Evolutionary conservation across 2,113 vertebrate genomes (phyloP).

Genomic region (Gopherus flavomarginatus): DNA sequence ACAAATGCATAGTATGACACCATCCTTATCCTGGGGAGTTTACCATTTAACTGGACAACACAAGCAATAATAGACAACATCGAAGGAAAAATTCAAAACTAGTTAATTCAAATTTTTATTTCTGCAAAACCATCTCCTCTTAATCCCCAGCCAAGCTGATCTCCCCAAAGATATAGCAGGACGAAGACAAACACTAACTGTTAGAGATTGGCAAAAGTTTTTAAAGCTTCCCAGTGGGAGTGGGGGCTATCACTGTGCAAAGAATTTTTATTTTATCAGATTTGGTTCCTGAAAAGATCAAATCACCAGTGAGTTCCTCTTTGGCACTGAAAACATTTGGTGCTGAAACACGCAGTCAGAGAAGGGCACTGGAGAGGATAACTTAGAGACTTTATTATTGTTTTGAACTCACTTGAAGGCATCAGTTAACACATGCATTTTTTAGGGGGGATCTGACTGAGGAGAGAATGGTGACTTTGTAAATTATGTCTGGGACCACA

Average conservation of each 20-base stretch:
- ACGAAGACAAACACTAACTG: background rate
- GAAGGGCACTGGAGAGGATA: conserved; percentile 52
- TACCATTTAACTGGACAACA: background rate
- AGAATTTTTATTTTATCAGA: background rate
- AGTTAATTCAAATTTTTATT: background rate
- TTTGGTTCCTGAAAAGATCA: conserved; percentile 39
- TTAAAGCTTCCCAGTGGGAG: background rate
- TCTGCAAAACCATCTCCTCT: background rate
- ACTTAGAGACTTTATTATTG: conserved; percentile 39
- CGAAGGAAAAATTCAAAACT: background rate
- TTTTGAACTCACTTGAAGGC: conserved; percentile 42
- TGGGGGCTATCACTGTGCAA: background rate
- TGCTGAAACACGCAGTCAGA: conserved; percentile 29
- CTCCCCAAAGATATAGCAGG: background rate
- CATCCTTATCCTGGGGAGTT: background rate
- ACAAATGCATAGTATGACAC: background rate
- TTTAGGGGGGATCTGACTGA: conserved; percentile 23
- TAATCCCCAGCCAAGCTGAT: background rate
- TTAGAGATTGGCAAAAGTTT: background rate
- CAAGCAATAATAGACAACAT: background rate
- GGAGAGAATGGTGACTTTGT: conserved; percentile 30
- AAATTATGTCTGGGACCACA: conserved; percentile 1
- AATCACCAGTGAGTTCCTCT: conserved; percentile 12
- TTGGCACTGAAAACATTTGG: conserved; percentile 17
- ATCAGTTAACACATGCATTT: background rate